A percentile compares a stretch with the other conserved stretches of the same genome.
phyloP scores from a whole-genome alignment of 2,888 invertebrate genomes.

The Timema podura region DNA sequence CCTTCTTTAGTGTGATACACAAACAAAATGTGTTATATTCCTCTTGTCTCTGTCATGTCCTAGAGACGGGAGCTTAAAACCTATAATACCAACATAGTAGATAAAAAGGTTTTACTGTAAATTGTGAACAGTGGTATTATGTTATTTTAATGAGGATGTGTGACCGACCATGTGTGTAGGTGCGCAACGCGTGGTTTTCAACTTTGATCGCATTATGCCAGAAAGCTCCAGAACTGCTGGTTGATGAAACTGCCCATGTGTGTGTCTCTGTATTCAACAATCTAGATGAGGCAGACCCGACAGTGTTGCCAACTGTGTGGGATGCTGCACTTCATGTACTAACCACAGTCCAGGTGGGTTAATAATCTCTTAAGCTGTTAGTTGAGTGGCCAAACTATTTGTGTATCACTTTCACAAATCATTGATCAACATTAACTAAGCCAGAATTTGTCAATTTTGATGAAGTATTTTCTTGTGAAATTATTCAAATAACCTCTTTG shows the following conservation, averaged over 20 bases:
- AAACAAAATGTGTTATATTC: slow-evolving; percentile 41
- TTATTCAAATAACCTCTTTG: no score
- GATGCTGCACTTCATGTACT: slow-evolving; percentile 63
- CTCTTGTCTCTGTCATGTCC: no score
- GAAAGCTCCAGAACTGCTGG: slow-evolving; percentile 52
- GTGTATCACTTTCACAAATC: no score
- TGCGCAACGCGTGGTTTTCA: slow-evolving; percentile 56
- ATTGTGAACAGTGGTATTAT: background rate
- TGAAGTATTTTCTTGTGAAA: no score
- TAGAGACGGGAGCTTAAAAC: background rate
- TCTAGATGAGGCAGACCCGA: slow-evolving; percentile 66
- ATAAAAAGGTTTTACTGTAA: background rate
- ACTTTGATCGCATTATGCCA: slow-evolving; percentile 59
- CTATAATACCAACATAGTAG: slow-evolving; percentile 3
- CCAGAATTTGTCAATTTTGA: no score
- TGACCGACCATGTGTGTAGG: slow-evolving; percentile 24
- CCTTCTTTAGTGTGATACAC: no score
- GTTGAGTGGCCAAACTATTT: no score
- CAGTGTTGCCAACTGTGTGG: slow-evolving; percentile 67
- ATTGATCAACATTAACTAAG: no score
- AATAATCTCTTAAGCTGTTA: no score
- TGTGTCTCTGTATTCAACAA: slow-evolving; percentile 55
- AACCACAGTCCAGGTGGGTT: slow-evolving; percentile 51
- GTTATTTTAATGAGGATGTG: background rate
- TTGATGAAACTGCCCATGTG: slow-evolving; percentile 53